Conservation (phyloP, 2,888 invertebrate genomes). For the Hirtodrosophila alboralis region DNA sequence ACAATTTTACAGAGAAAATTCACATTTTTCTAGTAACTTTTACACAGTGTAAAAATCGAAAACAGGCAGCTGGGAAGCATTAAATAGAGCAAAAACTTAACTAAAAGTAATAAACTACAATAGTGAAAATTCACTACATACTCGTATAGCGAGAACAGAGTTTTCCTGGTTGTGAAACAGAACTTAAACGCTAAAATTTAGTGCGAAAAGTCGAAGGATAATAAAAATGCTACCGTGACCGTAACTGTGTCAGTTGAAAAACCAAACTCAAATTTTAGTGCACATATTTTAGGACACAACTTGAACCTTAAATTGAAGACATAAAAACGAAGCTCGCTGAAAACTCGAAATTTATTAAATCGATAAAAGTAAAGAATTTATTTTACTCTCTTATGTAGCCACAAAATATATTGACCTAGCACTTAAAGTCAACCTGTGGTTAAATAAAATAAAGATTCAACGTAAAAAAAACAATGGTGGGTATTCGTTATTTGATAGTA, state of each 20-base stretch:
- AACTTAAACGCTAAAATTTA: constrained; percentile 33
- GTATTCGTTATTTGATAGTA: no score
- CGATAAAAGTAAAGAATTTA: constrained; percentile 55
- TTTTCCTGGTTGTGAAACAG: constrained; percentile 15
- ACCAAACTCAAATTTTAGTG: constrained; percentile 30
- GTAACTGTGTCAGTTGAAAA: constrained; percentile 66
- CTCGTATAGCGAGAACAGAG: constrained; percentile 6
- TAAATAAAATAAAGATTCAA: constrained; percentile 6
- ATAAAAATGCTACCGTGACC: constrained; percentile 56
- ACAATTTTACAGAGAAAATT: constrained; percentile 22
- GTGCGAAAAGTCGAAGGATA: constrained; percentile 45
- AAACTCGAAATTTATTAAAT: constrained; percentile 68
- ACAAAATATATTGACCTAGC: constrained; percentile 33
- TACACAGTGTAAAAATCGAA: constrained; percentile 46
- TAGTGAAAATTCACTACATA: constrained; percentile 67
- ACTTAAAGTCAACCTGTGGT: constrained; percentile 40
- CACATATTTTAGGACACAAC: constrained; percentile 36
- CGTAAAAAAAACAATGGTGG: neutral
- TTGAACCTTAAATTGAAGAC: constrained; percentile 59
- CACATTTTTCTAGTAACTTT: constrained; percentile 22
- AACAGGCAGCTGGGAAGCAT: constrained; percentile 35
- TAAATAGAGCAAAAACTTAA: constrained; percentile 50
- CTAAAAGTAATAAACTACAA: constrained; percentile 68
- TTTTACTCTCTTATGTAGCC: constrained; percentile 9
- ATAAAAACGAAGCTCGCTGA: constrained; percentile 34